Evolutionary conservation across 1,140 invertebrate genomes (phyloP).

Genomic region (Drosophila parvula): DNA sequence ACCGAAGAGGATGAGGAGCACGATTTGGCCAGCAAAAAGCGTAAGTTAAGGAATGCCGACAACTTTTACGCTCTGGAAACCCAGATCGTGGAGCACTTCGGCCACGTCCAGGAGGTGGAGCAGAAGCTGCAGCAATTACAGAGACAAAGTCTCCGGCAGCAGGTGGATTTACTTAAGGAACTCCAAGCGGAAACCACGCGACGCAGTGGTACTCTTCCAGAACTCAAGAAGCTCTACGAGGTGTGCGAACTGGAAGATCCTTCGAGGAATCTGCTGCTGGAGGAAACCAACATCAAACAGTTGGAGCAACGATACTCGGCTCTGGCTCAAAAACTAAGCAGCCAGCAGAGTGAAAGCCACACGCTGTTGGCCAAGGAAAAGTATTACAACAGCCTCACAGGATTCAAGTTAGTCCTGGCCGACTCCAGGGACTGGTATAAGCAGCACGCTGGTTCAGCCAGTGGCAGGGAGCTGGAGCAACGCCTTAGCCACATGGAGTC

Average conservation of each 20-base stretch:
- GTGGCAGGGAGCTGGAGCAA: slow-evolving; percentile 73
- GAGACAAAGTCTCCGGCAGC: slow-evolving; percentile 74
- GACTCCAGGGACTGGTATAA: slow-evolving; percentile 83
- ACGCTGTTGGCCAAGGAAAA: slow-evolving; percentile 72
- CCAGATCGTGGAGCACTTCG: slow-evolving; percentile 67
- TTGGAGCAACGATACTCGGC: slow-evolving; percentile 68
- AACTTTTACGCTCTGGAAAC: slow-evolving; percentile 69
- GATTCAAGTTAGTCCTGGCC: slow-evolving; percentile 79
- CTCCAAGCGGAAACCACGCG: slow-evolving; percentile 52
- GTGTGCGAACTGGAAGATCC: slow-evolving; percentile 74
- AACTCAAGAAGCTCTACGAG: slow-evolving; percentile 69
- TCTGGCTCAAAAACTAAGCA: slow-evolving; percentile 47
- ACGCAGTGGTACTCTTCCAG: slow-evolving; percentile 29
- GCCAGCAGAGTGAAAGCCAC: slow-evolving; percentile 56
- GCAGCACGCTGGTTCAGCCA: slow-evolving; percentile 76
- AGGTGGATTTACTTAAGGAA: slow-evolving; percentile 59
- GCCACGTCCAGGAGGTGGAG: slow-evolving; percentile 71
- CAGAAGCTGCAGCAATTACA: slow-evolving; percentile 69
- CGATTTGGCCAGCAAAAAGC: slow-evolving; percentile 71
- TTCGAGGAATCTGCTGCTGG: slow-evolving; percentile 60
- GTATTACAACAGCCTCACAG: slow-evolving; percentile 82
- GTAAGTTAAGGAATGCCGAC: slow-evolving; percentile 71
- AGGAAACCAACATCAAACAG: slow-evolving; percentile 71
- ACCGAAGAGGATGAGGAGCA: slow-evolving; percentile 39
- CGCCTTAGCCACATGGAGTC: slow-evolving; percentile 82